A percentile compares a stretch with the other conserved stretches of the same genome.
These are phyloP conservation scores for Myotis vivesi DNA, from an alignment of 2,797 vertebrate genomes.

Conservation along the genomic window DNA sequence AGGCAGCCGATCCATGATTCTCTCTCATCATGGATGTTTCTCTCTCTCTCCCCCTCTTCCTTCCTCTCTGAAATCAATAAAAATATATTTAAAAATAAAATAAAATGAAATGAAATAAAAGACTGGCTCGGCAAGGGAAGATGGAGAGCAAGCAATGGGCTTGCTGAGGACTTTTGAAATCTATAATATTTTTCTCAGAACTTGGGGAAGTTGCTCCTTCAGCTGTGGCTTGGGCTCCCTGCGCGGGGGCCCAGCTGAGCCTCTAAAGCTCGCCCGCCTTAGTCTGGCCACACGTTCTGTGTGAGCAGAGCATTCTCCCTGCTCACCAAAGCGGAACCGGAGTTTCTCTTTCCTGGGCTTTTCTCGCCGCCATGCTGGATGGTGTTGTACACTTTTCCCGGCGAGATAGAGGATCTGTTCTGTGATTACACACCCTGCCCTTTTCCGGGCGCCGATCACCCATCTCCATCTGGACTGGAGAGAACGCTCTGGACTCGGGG, in stretches of 20 bases:
- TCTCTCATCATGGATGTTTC: too few relatives aligned
- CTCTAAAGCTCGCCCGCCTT: accelerated
- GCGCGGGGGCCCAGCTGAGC: background rate
- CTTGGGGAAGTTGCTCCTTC: too few relatives aligned
- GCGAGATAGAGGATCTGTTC: background rate
- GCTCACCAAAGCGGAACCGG: constrained; percentile 10
- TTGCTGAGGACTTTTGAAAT: too few relatives aligned
- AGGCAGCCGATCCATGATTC: too few relatives aligned
- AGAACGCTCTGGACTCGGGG: constrained; percentile 77
- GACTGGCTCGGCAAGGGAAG: background rate
- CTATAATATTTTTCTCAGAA: background rate
- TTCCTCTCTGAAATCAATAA: too few relatives aligned
- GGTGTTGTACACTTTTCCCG: constrained; percentile 47
- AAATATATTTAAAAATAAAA: too few relatives aligned
- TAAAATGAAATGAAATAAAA: background rate
- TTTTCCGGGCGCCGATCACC: constrained; percentile 74
- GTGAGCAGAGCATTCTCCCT: background rate
- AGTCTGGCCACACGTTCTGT: background rate
- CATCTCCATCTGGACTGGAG: constrained; percentile 65
- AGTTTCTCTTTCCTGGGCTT: background rate
- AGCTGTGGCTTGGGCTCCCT: accelerated
- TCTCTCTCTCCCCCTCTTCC: too few relatives aligned
- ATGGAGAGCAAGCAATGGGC: too few relatives aligned
- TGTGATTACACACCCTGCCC: constrained; percentile 73
- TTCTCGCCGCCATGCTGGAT: background rate